Base-by-base conservation (phyloP, 2,797 vertebrate genomes). In the Siniperca obscura region DNA sequence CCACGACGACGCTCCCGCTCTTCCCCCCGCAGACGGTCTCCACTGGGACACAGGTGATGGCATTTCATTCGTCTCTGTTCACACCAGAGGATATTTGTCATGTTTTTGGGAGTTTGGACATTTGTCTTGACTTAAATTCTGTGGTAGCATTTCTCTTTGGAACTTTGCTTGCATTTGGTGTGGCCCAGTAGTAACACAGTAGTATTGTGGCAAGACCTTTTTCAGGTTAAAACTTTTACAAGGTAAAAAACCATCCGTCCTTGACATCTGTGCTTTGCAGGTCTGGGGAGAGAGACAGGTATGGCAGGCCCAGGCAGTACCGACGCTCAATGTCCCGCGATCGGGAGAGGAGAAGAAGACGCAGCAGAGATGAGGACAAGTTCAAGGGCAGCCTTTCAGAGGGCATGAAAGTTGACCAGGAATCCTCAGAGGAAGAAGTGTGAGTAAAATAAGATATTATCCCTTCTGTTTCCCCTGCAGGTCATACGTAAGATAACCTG, bases 301-400 rank as follows among this genome's bases (percentile, higher is more conserved):
- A 96, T 44, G 98, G 97, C 44, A 90, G 97, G 67, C 96, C 95
- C 78, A 95, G 98, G 44, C 94, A 96, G 84, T 95, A 94, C 80
- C 95, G 98, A 19, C 95, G 98, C 64, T 99, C 98, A 19, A 95
- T 76, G 16, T 98, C 98, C n/a, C 96, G 98, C 3, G 97, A 98
- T 83, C 95, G 96, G 19, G 94, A 86, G 5, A 89, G 95, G 66
- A 97, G 98, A 16, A 95, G 97, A 70, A 93, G 98, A 76, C 96
- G 97, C 82, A 97, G 96, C 94, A 95, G 97, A 93, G 97, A 97
- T 52, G 98, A 99, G 94, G 98, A 99, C 92, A 99, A 98, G 93
- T 99, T 98, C 92, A 99, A 99, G 93, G 98, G 98, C 62, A 99
- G 98, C 78, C 97, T 99, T 52, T 99, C 98, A 13, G 98, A 99